Conservation (phyloP, 2,113 vertebrate genomes). For the Lampris incognitus region DNA sequence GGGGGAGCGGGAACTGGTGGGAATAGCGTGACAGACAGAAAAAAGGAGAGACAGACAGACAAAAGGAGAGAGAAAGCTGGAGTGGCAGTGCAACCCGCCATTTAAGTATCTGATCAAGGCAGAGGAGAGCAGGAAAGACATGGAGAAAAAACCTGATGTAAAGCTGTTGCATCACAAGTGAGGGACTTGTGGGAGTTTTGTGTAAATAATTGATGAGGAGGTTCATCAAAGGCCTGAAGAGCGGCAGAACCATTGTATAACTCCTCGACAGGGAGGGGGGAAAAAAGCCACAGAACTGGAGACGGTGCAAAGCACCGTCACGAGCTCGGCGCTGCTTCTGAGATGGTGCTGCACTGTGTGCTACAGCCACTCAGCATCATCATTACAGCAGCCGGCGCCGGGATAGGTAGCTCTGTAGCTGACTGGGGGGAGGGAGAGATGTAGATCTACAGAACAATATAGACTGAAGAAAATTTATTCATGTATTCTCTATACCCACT, state of each 20-base stretch:
- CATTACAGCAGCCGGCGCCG: background rate
- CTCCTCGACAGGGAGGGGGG: background rate
- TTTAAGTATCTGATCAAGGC: conserved; percentile 34
- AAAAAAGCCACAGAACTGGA: background rate
- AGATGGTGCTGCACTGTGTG: background rate
- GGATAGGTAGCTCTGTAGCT: background rate
- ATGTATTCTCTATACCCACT: no score
- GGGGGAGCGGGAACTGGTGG: no score
- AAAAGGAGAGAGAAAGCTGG: background rate
- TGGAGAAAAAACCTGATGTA: background rate
- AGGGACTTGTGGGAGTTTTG: conserved; percentile 36
- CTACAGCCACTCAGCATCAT: conserved; percentile 19
- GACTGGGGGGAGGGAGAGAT: background rate
- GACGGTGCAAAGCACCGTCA: background rate
- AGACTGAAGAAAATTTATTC: no score
- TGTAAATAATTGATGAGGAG: conserved; percentile 68
- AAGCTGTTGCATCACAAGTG: conserved; percentile 46
- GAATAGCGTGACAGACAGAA: background rate
- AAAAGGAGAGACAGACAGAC: background rate
- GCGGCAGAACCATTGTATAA: conserved; percentile 26
- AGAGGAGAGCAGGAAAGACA: background rate
- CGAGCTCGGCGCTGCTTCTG: background rate
- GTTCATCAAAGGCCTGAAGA: conserved; percentile 59
- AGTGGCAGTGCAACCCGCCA: background rate
- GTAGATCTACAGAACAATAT: no score